Conservation (phyloP, 2,888 invertebrate species). For the Ephialtes manifestator region DNA sequence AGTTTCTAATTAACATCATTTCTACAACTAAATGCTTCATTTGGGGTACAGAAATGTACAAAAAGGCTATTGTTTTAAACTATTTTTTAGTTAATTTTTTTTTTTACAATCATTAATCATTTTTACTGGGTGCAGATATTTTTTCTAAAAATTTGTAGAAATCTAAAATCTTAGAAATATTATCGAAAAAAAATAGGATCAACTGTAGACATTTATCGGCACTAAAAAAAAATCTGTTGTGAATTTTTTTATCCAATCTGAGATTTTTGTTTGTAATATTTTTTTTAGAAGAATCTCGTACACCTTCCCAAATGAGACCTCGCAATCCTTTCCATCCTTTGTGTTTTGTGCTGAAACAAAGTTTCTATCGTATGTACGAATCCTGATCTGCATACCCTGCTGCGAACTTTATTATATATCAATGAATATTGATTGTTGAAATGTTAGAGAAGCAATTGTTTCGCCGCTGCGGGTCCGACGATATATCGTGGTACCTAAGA, state of each 20-base stretch:
- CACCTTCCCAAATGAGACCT: conserved; percentile 1
- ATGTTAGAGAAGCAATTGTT: conserved; percentile 30
- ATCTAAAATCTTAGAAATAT: too few species aligned
- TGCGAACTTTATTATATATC: conserved; percentile 22
- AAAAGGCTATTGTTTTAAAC: not conserved
- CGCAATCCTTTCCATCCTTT: conserved; percentile 1
- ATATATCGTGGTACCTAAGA: conserved; percentile 45
- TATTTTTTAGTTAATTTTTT: not conserved
- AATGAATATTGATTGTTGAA: conserved; percentile 34
- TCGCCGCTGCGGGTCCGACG: conserved; percentile 27
- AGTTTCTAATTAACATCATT: not conserved
- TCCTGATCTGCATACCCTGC: not conserved
- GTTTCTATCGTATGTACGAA: conserved; percentile 11
- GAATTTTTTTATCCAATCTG: not conserved
- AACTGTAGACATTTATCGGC: too few species aligned
- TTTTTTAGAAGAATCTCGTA: not conserved
- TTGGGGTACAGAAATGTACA: not conserved
- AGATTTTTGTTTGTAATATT: too few species aligned
- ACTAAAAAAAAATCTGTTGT: not conserved
- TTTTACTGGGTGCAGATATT: too few species aligned
- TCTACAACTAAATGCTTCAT: not conserved
- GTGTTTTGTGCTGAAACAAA: conserved; percentile 6
- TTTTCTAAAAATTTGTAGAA: too few species aligned
- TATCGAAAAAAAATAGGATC: too few species aligned
- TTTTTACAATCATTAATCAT: too few species aligned